Percentiles rank a stretch among this genome's conserved stretches.
Conservation (phyloP, 2,888 invertebrate species). For the Hecatera dysodea region DNA sequence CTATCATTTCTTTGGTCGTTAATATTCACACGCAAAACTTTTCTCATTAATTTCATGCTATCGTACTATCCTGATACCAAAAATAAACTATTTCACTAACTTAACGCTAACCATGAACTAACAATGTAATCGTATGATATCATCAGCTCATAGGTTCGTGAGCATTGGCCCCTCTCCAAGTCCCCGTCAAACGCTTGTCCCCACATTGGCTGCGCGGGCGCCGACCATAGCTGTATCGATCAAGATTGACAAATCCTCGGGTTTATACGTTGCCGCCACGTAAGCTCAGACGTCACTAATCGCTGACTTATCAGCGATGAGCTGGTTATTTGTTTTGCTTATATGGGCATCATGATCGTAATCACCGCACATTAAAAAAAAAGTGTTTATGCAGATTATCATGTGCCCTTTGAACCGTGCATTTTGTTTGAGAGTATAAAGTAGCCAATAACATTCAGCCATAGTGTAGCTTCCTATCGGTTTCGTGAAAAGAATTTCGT, state of each 20-base stretch:
- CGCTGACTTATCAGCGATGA: constrained; percentile 25
- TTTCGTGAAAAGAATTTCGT: too few relatives aligned
- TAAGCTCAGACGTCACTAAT: constrained; percentile 28
- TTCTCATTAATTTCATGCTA: neutral
- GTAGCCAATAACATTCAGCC: too few relatives aligned
- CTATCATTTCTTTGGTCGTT: neutral
- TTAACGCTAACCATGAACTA: neutral
- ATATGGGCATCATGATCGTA: neutral
- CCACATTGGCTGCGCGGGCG: constrained; percentile 23
- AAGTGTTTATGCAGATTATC: neutral
- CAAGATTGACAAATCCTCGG: constrained; percentile 8
- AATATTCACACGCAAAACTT: neutral
- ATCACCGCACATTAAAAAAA: neutral
- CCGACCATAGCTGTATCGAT: constrained; percentile 5
- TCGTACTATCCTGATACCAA: neutral
- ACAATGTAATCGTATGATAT: neutral
- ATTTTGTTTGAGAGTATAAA: too few relatives aligned
- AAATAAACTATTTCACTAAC: neutral
- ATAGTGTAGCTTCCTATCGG: too few relatives aligned
- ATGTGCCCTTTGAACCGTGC: neutral
- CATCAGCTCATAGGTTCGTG: constrained; percentile 1
- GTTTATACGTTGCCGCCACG: constrained; percentile 35
- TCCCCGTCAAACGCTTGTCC: neutral
- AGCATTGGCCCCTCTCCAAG: constrained; percentile 16
- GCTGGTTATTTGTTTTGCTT: constrained; percentile 16